Base-by-base conservation (phyloP, 2,113 vertebrate species). In the Bombycilla garrulus region DNA sequence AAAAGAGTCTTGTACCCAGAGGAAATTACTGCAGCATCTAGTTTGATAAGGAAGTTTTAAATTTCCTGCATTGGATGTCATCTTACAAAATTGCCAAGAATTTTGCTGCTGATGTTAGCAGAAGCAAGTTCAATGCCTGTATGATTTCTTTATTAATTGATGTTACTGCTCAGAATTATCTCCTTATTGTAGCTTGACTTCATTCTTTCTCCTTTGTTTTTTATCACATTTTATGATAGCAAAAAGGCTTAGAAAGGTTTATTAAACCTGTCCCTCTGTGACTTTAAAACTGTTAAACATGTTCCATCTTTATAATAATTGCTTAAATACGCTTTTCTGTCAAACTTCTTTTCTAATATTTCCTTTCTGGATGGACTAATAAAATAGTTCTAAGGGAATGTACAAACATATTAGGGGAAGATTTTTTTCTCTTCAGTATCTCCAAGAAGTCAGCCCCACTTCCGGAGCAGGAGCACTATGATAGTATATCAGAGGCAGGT, bases 81-180 rank as follows among this genome's bases (percentile, higher is more conserved):
- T 69, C 23, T 40, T 76, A 40, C 10, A 67, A 36, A 91, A 76
- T 67, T 86, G 51, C 64, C 44, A 62, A 66, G 76, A 83, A 86
- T 84, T 93, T 84, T 86, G 13, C 77, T 88, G 67, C 66, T 93
- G 88, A 42, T 94, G 58, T 77, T 86, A 90, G 82, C 40, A 88
- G 83, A 86, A 95, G 14, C 47, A 84, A 48, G 19, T 83, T 93
- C 26, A 62, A 44, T 61, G 64, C 47, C 90, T 92, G 67, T 62
- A 35, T 91, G 72, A 86, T 81, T 94, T 83, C 25, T 58, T 74
- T 89, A 48, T 90, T 93, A 93, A 94, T 77, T 86, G 51, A 71
- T 88, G 29, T 64, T 86, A 81, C 51, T 56, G 24, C 69, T 94
- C 76, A 71, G 80, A 92, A 89, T 96, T 78, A 71, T 64, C 51